Percentiles rank a stretch among this genome's conserved stretches.
Conservation (phyloP, 2,113 vertebrate species). For the Pluvialis apricaria region DNA sequence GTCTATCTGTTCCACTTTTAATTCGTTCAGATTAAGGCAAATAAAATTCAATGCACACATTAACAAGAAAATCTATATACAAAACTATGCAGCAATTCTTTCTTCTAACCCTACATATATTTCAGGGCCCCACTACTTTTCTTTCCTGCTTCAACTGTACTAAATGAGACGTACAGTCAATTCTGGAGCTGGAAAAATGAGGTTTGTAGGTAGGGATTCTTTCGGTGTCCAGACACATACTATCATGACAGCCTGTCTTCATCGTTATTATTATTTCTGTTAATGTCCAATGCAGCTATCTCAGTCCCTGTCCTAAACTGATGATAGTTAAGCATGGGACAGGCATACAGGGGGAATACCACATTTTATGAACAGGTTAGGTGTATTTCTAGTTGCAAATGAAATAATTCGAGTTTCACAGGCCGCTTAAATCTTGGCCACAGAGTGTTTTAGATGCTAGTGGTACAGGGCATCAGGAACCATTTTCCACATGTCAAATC, state of each 20-base stretch:
- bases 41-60: neutral
- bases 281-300: neutral
- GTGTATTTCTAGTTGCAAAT: neutral
- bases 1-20: neutral
- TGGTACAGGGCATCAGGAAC: neutral
- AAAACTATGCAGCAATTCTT: neutral
- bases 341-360: neutral
- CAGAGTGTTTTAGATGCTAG: neutral
- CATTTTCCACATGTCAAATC: neutral
- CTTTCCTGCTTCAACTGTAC: neutral
- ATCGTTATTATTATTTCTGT: neutral
- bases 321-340: neutral
- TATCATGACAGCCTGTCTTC: neutral
- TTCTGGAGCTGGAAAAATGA: neutral
- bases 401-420: neutral
- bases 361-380: neutral
- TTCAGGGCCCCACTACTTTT: neutral
- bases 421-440: neutral
- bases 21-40: neutral
- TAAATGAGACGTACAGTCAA: neutral
- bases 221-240: neutral
- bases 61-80: neutral
- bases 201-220: neutral
- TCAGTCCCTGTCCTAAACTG: neutral
- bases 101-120: neutral